Conservation (phyloP, 1,140 invertebrate genomes). For the Scaptomyza pallida region DNA sequence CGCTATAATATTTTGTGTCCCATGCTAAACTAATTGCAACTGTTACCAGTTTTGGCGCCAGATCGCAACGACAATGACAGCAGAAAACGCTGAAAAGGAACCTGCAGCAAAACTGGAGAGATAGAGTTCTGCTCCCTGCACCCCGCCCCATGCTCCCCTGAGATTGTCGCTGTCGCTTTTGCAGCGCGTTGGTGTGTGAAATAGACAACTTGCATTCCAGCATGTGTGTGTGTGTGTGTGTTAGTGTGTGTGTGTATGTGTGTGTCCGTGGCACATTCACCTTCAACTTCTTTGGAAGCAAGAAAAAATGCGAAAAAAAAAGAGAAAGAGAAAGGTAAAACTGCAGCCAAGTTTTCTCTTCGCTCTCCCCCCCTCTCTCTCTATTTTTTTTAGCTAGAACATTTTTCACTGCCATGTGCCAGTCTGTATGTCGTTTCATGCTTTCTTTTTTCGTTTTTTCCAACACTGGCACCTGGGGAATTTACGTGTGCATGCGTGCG, state of each 20-base stretch:
- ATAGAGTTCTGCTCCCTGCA: background rate
- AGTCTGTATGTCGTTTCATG: constrained; percentile 58
- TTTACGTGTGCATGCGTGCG: constrained; percentile 72
- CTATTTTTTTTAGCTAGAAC: constrained; percentile 43
- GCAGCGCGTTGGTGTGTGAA: constrained; percentile 69
- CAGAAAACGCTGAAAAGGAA: constrained; percentile 25
- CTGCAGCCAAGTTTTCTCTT: constrained; percentile 29
- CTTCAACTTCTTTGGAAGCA: constrained; percentile 35
- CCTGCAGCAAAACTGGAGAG: constrained; percentile 4
- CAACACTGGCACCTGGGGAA: constrained; percentile 66
- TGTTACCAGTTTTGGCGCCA: constrained; percentile 61
- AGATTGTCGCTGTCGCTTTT: constrained; percentile 43
- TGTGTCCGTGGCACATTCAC: constrained; percentile 25
- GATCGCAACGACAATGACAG: constrained; percentile 60
- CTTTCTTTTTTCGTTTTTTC: constrained; percentile 15
- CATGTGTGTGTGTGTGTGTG: constrained; percentile 4
- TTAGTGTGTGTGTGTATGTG: too few relatives aligned
- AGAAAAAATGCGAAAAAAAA: constrained; percentile 31
- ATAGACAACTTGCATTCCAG: constrained; percentile 69
- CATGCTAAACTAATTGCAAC: constrained; percentile 69
- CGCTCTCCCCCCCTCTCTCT: background rate
- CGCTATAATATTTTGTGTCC: constrained; percentile 63
- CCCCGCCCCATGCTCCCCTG: background rate
- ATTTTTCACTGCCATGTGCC: constrained; percentile 74
- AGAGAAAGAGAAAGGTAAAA: constrained; percentile 30